phyloP scores from a whole-genome alignment of 2,797 vertebrate genomes.

The Tenualosa thibaudeaui region DNA sequence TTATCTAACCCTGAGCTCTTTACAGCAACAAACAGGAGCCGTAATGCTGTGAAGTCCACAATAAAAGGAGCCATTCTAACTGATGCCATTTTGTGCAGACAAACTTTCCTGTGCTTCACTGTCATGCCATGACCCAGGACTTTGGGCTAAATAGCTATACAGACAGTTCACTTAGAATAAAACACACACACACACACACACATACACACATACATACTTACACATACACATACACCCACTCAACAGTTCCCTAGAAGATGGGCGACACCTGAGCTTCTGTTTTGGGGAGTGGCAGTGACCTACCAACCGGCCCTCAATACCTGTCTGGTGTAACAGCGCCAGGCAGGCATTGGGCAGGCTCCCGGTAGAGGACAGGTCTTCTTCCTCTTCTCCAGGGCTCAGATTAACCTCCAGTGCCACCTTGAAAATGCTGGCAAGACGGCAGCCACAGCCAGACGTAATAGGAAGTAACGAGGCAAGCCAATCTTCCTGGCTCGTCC shows the following conservation, averaged over 20 bases:
- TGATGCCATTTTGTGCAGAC: neutral
- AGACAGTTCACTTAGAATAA: neutral
- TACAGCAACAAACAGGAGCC: constrained; percentile 8
- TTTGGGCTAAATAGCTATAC: neutral
- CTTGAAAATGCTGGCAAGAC: constrained; percentile 73
- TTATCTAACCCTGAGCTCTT: neutral
- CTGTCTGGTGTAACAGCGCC: constrained; percentile 35
- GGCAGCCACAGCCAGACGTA: constrained; percentile 61
- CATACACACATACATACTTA: no score
- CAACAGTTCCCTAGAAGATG: neutral
- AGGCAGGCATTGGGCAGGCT: constrained; percentile 55
- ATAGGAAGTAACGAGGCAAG: constrained; percentile 77
- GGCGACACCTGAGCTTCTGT: neutral
- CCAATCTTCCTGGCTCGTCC: constrained; percentile 38
- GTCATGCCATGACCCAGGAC: neutral
- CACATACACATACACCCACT: neutral
- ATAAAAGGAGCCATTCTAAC: neutral
- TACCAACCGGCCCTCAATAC: no score
- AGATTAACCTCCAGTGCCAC: constrained; percentile 76
- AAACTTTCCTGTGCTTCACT: neutral
- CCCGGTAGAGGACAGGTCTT: constrained; percentile 58
- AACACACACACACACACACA: neutral
- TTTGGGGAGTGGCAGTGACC: neutral
- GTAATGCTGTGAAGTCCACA: neutral
- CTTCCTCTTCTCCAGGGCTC: constrained; percentile 59